A percentile compares a stretch with the other conserved stretches of the same genome.
Conservation (phyloP, 1,140 invertebrate species). For the Drosophila erecta region DNA sequence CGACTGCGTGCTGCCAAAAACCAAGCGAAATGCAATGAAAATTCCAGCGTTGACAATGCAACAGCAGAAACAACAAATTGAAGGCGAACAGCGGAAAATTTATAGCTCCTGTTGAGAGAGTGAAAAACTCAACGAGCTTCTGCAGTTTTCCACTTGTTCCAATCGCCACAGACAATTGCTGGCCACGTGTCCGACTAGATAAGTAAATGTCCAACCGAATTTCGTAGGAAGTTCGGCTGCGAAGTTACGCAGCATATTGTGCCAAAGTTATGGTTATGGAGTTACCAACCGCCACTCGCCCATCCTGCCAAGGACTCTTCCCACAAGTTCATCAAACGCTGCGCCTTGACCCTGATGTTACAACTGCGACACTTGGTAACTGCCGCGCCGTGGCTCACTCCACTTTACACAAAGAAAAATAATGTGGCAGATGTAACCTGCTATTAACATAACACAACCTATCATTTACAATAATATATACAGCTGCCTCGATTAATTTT, state of each 20-base stretch:
- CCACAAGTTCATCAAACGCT: constrained; percentile 65
- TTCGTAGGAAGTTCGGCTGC: constrained; percentile 48
- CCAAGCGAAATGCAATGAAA: constrained; percentile 28
- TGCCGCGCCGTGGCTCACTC: not conserved
- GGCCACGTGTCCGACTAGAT: constrained; percentile 64
- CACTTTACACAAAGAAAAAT: constrained; percentile 4
- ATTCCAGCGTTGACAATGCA: constrained; percentile 11
- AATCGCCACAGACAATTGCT: constrained; percentile 61
- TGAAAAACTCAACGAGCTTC: constrained; percentile 34
- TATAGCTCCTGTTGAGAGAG: constrained; percentile 32
- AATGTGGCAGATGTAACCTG: too few species aligned
- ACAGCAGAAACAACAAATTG: constrained; percentile 47
- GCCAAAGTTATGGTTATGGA: constrained; percentile 64
- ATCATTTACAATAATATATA: too few species aligned
- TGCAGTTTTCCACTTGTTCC: constrained; percentile 37
- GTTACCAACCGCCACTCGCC: not conserved
- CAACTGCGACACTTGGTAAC: constrained; percentile 35
- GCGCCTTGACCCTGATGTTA: constrained; percentile 60
- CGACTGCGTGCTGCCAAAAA: constrained; percentile 1
- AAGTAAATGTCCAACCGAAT: constrained; percentile 44
- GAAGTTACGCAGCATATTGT: constrained; percentile 65
- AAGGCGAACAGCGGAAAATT: constrained; percentile 56
- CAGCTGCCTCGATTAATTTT: too few species aligned
- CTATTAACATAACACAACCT: too few species aligned
- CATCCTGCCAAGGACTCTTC: constrained; percentile 26